These are phyloP conservation scores for Heliocidaris erythrogramma DNA, from an alignment of 35 echinoderm and acorn worm species.

Conservation along the genomic window DNA sequence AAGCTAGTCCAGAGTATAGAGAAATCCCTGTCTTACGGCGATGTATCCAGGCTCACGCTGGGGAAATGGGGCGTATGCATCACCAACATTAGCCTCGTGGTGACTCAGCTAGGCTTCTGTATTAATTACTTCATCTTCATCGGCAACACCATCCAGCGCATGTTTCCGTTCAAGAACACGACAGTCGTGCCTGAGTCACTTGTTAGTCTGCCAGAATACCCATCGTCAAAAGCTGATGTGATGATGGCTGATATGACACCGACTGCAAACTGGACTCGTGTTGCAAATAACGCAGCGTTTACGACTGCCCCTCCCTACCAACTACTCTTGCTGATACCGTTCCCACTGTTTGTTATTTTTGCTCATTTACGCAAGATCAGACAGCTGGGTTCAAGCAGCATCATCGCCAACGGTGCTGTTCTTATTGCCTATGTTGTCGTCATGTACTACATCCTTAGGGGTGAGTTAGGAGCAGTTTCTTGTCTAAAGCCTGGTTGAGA, in stretches of 20 bases:
- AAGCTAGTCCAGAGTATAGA: slow-evolving; percentile 57
- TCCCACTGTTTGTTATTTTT: slow-evolving; percentile 80
- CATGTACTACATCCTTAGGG: slow-evolving; percentile 55
- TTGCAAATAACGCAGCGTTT: neutral
- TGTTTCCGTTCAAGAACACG: slow-evolving; percentile 63
- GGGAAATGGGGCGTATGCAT: slow-evolving; percentile 66
- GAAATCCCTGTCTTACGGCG: slow-evolving; percentile 72
- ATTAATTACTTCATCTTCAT: slow-evolving; percentile 91
- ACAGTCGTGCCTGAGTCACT: neutral
- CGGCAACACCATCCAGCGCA: slow-evolving; percentile 67
- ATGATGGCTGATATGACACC: neutral
- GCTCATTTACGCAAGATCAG: slow-evolving; percentile 71
- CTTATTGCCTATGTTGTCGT: slow-evolving; percentile 65
- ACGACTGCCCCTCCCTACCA: slow-evolving; percentile 27
- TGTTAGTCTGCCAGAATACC: neutral
- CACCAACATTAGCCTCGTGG: slow-evolving; percentile 65
- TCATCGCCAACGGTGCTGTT: slow-evolving; percentile 74
- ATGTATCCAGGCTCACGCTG: slow-evolving; percentile 60
- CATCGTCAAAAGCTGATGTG: neutral
- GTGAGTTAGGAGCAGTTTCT: slow-evolving; percentile 35
- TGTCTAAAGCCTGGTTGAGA: too few species aligned
- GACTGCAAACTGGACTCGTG: neutral
- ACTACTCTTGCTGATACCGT: slow-evolving; percentile 65
- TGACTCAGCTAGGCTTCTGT: slow-evolving; percentile 97
- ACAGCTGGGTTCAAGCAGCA: slow-evolving; percentile 73